These are phyloP conservation scores for Cladorhizidae sp. DNA, from an alignment of 37 sponge, comb jelly and placozoan species.

Conservation along the genomic window DNA sequence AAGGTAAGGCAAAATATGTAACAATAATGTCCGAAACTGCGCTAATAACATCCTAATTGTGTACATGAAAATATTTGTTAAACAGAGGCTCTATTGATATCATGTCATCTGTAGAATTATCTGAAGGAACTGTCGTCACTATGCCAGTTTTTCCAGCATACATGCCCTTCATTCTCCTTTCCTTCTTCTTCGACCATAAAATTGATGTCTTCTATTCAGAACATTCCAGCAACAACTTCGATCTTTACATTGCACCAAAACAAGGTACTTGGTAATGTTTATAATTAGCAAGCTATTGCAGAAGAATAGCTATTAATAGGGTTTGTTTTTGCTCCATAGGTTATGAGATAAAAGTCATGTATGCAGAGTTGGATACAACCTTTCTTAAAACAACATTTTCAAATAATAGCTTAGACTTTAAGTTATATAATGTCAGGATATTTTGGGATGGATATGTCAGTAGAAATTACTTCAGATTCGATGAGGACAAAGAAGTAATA, in stretches of 20 bases:
- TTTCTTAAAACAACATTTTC: background rate
- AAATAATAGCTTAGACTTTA: background rate
- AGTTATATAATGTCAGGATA: background rate
- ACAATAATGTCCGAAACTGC: too few species aligned
- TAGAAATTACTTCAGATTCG: background rate
- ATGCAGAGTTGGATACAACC: background rate
- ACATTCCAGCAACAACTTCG: background rate
- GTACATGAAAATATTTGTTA: too few species aligned
- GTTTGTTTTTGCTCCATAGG: background rate
- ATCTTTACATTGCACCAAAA: background rate
- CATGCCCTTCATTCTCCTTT: too few species aligned
- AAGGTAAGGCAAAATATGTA: too few species aligned
- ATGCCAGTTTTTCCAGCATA: too few species aligned
- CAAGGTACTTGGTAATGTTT: background rate
- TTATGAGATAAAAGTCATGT: background rate
- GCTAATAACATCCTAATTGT: too few species aligned
- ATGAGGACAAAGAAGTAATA: background rate
- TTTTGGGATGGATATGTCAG: background rate
- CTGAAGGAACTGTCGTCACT: too few species aligned
- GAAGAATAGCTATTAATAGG: too few species aligned
- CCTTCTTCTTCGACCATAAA: background rate
- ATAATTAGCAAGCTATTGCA: background rate
- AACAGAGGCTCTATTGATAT: too few species aligned
- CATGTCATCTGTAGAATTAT: too few species aligned
- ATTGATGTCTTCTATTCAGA: background rate